These are phyloP conservation scores for Erpobdella octoculata DNA, from an alignment of 2,888 invertebrate species.

Conservation along the genomic window DNA sequence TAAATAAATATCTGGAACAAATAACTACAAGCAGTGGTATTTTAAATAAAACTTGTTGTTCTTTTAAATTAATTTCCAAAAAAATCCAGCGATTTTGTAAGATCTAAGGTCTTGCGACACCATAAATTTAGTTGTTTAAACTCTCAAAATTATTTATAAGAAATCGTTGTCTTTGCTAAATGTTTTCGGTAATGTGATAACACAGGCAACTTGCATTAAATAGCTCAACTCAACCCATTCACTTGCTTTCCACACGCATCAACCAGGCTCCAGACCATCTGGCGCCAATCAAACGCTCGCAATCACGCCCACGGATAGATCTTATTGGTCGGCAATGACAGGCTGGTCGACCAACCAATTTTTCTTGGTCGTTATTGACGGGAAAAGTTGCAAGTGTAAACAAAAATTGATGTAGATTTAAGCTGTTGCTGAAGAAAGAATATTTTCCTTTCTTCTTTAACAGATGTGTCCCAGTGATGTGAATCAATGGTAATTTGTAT, in stretches of 20 bases:
- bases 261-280: conserved; percentile 17
- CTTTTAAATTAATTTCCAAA: no score
- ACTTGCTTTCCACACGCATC: conserved; percentile 1
- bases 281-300: conserved; percentile 10
- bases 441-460: background rate
- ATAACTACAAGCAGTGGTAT: no score
- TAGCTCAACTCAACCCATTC: conserved; percentile 9
- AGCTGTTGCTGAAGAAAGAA: background rate
- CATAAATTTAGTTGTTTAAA: no score
- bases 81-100: no score
- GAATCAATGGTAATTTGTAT: no score
- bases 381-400: no score
- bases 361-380: no score
- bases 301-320: background rate
- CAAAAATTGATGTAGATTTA: background rate
- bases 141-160: background rate
- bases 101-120: no score
- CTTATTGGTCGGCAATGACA: conserved; percentile 6
- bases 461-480: no score
- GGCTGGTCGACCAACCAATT: conserved; percentile 2
- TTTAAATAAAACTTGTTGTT: no score
- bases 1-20: background rate
- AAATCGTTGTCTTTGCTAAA: background rate
- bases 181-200: background rate
- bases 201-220: background rate